phyloP scores from a whole-genome alignment of 2,888 invertebrate genomes.

The Netelia virgata region DNA sequence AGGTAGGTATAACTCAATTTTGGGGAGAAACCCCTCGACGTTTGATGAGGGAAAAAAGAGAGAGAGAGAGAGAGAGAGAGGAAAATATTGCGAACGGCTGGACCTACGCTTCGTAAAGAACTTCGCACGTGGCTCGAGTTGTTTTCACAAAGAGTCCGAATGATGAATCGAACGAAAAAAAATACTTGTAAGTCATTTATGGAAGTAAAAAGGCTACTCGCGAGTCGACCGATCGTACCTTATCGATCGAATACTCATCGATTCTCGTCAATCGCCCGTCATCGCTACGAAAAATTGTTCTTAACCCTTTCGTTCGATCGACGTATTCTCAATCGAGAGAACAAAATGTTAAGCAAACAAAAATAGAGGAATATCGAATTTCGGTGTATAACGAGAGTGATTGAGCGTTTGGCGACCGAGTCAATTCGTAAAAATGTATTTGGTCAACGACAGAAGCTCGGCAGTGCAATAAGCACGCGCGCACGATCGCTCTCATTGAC shows the following conservation, averaged over 20 bases:
- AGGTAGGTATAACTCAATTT: constrained; percentile 11
- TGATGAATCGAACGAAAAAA: no score
- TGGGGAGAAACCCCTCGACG: neutral
- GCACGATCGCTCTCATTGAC: neutral
- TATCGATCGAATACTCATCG: no score
- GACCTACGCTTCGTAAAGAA: neutral
- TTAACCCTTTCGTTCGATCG: no score
- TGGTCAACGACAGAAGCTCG: neutral
- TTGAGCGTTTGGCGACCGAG: neutral
- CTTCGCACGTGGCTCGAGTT: no score
- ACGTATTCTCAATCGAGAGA: neutral
- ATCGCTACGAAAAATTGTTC: no score
- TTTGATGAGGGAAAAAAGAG: neutral
- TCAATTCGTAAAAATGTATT: constrained; percentile 21
- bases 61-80: constrained; percentile 8
- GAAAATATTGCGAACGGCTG: neutral
- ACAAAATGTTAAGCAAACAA: neutral
- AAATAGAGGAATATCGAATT: neutral
- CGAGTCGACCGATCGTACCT: no score
- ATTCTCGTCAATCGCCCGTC: no score
- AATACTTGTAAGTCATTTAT: no score
- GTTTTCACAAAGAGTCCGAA: no score
- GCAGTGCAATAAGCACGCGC: neutral
- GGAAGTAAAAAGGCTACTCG: no score
- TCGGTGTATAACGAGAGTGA: neutral